Percentiles rank a stretch among this genome's conserved stretches.
phyloP scores from a whole-genome alignment of 2,888 invertebrate genomes.

The Stenurella melanura region DNA sequence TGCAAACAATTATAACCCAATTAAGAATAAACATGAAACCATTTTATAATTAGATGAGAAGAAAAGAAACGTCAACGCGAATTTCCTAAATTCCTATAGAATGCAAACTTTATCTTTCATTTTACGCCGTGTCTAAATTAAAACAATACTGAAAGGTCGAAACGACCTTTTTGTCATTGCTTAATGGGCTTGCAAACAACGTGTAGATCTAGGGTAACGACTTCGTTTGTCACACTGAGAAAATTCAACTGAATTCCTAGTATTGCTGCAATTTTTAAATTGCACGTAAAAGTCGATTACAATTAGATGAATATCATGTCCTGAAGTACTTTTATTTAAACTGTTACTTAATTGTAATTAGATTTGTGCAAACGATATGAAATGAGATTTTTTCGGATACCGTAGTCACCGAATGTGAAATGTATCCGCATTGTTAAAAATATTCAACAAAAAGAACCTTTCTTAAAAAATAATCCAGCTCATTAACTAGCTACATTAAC shows the following conservation, averaged over 20 bases:
- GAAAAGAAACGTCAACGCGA: slow-evolving; percentile 13
- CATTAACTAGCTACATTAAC: too few species aligned
- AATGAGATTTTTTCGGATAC: not conserved
- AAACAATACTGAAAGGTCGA: slow-evolving; percentile 29
- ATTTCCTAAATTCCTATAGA: slow-evolving; percentile 3
- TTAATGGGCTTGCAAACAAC: slow-evolving; percentile 19
- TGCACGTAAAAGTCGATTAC: slow-evolving; percentile 11
- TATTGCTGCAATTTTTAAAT: not conserved
- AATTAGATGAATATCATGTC: slow-evolving; percentile 9
- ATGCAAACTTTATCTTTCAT: slow-evolving; percentile 3
- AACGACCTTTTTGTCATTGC: slow-evolving; percentile 30
- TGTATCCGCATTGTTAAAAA: too few species aligned
- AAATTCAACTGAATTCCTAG: not conserved
- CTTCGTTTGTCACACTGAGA: slow-evolving; percentile 18
- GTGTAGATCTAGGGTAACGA: slow-evolving; percentile 28
- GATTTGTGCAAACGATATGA: not conserved
- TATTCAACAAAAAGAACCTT: too few species aligned
- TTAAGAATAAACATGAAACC: slow-evolving; percentile 18
- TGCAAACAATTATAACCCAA: not conserved
- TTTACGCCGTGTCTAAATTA: not conserved
- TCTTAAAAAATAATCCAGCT: too few species aligned
- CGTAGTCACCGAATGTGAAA: not conserved
- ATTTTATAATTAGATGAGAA: slow-evolving; percentile 27
- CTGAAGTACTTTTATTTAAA: not conserved
- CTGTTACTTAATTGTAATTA: slow-evolving; percentile 11